phyloP scores from a whole-genome alignment of 2,888 invertebrate genomes.

The Argyra leucocephala region DNA sequence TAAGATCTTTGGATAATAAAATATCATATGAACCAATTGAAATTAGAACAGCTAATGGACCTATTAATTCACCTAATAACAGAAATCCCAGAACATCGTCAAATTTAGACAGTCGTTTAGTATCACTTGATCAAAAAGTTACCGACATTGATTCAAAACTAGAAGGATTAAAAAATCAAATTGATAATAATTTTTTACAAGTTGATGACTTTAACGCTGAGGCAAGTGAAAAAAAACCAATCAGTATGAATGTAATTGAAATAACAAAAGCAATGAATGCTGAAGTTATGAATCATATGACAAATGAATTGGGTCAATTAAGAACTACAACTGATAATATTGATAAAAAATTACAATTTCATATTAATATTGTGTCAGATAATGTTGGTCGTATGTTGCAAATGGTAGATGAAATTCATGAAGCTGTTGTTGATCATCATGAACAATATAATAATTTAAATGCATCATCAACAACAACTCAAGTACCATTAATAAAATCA shows the following conservation, averaged over 20 bases:
- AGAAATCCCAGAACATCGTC: slow-evolving; percentile 30
- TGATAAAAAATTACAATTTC: slow-evolving; percentile 73
- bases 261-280: slow-evolving; percentile 74
- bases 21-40: slow-evolving; percentile 53
- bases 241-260: slow-evolving; percentile 72
- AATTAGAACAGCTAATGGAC: slow-evolving; percentile 26
- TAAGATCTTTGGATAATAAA: slow-evolving; percentile 65
- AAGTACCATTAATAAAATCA: slow-evolving; percentile 50
- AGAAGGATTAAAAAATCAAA: slow-evolving; percentile 67
- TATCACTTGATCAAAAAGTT: slow-evolving; percentile 71
- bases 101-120: slow-evolving; percentile 55
- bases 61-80: slow-evolving; percentile 21
- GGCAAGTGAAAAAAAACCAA: slow-evolving; percentile 77
- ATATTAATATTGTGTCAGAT: slow-evolving; percentile 73
- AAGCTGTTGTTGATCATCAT: slow-evolving; percentile 70
- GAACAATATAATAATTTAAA: slow-evolving; percentile 43
- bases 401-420: slow-evolving; percentile 73
- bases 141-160: slow-evolving; percentile 72
- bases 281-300: slow-evolving; percentile 69
- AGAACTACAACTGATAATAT: slow-evolving; percentile 66
- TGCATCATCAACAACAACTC: slow-evolving; percentile 51
- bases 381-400: slow-evolving; percentile 68
- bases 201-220: slow-evolving; percentile 77
- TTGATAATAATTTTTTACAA: slow-evolving; percentile 71
- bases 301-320: slow-evolving; percentile 71